Percentiles rank a stretch among this genome's conserved stretches.
These are phyloP conservation scores for Emydoidea blandingii DNA, from an alignment of 2,797 vertebrate species.

Conservation along the genomic window DNA sequence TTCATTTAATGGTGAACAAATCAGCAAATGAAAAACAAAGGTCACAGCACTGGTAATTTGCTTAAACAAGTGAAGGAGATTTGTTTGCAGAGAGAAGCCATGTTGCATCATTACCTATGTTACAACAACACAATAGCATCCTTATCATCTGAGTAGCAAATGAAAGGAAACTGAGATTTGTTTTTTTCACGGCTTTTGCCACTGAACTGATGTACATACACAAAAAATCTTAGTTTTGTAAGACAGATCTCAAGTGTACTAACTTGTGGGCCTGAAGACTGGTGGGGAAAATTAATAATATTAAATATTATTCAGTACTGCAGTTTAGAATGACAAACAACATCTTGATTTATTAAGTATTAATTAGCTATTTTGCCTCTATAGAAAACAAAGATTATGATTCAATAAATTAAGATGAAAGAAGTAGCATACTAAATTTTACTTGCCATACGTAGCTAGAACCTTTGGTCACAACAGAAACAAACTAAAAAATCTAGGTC, in stretches of 20 bases:
- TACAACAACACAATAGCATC: background rate
- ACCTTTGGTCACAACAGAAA: constrained; percentile 55
- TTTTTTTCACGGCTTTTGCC: background rate
- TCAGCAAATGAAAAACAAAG: constrained; percentile 38
- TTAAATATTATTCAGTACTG: constrained; percentile 1
- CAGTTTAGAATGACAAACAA: constrained; percentile 27
- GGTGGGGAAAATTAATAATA: background rate
- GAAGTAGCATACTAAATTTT: constrained; percentile 60
- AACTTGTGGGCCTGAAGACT: background rate
- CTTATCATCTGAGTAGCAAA: background rate
- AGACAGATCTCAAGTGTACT: background rate
- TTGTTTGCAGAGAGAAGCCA: constrained; percentile 2
- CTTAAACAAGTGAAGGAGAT: background rate
- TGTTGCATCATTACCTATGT: background rate
- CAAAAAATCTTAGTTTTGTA: constrained; percentile 16
- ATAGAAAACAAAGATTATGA: constrained; percentile 70
- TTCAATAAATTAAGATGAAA: constrained; percentile 65
- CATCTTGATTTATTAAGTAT: constrained; percentile 66
- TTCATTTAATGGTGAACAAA: constrained; percentile 31
- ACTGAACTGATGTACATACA: background rate
- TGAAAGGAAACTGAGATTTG: background rate
- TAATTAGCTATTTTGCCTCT: constrained; percentile 54
- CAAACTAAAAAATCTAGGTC: constrained; percentile 33
- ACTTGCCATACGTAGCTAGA: constrained; percentile 51
- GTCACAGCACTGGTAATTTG: constrained; percentile 31